A percentile compares a stretch with the other conserved stretches of the same genome.
These are phyloP conservation scores for Meriones unguiculatus DNA, from an alignment of 2,113 vertebrate species.

Conservation along the genomic window DNA sequence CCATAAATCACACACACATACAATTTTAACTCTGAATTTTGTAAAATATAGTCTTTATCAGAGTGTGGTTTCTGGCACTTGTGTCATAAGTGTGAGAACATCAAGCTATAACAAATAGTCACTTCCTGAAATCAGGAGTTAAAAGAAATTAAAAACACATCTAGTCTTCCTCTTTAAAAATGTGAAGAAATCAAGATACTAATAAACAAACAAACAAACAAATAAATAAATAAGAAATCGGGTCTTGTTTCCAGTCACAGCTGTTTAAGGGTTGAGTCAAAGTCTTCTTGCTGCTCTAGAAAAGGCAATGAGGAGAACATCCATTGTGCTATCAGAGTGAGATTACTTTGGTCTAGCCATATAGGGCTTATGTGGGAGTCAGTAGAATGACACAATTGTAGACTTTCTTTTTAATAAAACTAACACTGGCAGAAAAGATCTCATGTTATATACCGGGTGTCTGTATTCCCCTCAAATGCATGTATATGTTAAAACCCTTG, in stretches of 20 bases:
- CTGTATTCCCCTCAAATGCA: background rate
- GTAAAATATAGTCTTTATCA: conserved; percentile 3
- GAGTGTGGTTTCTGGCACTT: conserved; percentile 40
- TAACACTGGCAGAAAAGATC: background rate
- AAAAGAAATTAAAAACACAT: conserved; percentile 30
- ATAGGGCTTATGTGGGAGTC: background rate
- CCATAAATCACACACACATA: conserved; percentile 36
- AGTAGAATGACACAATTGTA: background rate
- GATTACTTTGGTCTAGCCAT: background rate
- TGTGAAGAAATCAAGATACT: background rate
- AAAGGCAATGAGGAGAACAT: background rate
- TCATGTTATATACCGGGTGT: background rate
- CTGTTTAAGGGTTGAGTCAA: background rate
- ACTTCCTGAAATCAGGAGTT: conserved; percentile 36
- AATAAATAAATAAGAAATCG: no score
- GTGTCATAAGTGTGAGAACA: conserved; percentile 47
- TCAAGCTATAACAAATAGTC: background rate
- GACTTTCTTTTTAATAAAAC: conserved; percentile 7
- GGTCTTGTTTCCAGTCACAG: background rate
- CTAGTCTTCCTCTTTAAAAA: conserved; percentile 36
- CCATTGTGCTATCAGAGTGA: background rate
- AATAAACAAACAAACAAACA: background rate
- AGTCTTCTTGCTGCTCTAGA: background rate
- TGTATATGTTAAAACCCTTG: background rate
- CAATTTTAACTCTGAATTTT: conserved; percentile 39